Base-by-base conservation (phyloP, 2,113 vertebrate genomes). In the Pelvicachromis taeniatus region DNA sequence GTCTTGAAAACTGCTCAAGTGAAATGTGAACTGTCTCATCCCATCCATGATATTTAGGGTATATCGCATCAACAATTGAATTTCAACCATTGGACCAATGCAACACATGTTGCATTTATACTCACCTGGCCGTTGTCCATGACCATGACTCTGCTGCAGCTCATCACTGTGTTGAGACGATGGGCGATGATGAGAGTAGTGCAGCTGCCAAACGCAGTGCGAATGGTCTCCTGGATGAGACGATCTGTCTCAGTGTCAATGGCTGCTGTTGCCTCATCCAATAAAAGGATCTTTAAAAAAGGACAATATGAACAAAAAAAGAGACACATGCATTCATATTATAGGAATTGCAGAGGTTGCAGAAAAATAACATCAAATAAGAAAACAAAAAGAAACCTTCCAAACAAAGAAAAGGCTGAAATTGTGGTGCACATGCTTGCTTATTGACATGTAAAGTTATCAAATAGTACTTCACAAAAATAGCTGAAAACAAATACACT, bases 181-280 rank as follows among this genome's bases (percentile, higher is more conserved):
- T 99, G 99, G 80, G 99, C 98, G 14, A 99, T 99, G 5, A 99
- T 97, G 78, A 99, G 94, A 90, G 97, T 99, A 83, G 97, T 99
- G 95, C 98, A 99, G 90, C 96, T 96, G 19, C 95, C 95, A 89
- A 99, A 99, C 0, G 97, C 97, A 84, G 96, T 94, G 90, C 97
- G 95, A 91, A 99, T 97, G 50, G 98, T 99, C 90, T 99, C 96
- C 84, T 99, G 98, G 85, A 99, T 97, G 87, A 99, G 95, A 29
- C 96, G 90, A 55, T 99, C 98, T 0, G 98, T 99, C 94, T 99
- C 97, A 0, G 97, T 96, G 94, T 99, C 99, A 89, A 99, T 99
- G 88, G 99, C 98, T 53, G 98, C 98, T 3, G 98, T 99, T 4
- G 99, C 99, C 92, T 99, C 99, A 84, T 99, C 99, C 89, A 99